Percentiles rank a stretch among this genome's conserved stretches.
Conservation (phyloP, 2,888 invertebrate species). For the Junonia oenone region DNA sequence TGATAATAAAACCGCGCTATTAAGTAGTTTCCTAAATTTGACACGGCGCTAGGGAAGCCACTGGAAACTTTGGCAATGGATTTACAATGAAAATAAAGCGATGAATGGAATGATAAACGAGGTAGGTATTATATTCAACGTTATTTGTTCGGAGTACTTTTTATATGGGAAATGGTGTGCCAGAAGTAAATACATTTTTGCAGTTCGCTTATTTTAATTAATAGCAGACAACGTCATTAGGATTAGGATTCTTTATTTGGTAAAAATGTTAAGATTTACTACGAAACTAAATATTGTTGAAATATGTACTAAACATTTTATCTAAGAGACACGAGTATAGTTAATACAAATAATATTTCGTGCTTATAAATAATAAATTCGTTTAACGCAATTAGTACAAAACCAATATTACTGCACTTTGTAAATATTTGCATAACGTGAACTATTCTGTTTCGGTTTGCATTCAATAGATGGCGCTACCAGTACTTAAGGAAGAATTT, state of each 20-base stretch:
- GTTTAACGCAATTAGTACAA: too few species aligned
- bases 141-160: not conserved
- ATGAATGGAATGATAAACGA: conserved; percentile 25
- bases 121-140: conserved; percentile 8
- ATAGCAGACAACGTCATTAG: not conserved
- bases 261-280: too few species aligned
- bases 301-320: not conserved
- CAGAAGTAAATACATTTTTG: too few species aligned
- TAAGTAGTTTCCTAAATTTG: conserved; percentile 66
- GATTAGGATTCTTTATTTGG: too few species aligned
- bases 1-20: conserved; percentile 40
- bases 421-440: not conserved
- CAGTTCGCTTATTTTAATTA: too few species aligned
- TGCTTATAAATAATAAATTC: not conserved
- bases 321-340: too few species aligned
- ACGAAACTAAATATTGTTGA: too few species aligned
- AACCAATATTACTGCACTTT: not conserved
- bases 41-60: conserved; percentile 54
- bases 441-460: conserved; percentile 4
- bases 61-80: conserved; percentile 43
- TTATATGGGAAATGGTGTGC: not conserved
- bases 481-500: not conserved
- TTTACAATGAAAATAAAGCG: conserved; percentile 32
- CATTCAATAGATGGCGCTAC: conserved; percentile 25
- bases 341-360: too few species aligned